Conservation (phyloP, 2,797 vertebrate genomes). For the Salmo trutta region DNA sequence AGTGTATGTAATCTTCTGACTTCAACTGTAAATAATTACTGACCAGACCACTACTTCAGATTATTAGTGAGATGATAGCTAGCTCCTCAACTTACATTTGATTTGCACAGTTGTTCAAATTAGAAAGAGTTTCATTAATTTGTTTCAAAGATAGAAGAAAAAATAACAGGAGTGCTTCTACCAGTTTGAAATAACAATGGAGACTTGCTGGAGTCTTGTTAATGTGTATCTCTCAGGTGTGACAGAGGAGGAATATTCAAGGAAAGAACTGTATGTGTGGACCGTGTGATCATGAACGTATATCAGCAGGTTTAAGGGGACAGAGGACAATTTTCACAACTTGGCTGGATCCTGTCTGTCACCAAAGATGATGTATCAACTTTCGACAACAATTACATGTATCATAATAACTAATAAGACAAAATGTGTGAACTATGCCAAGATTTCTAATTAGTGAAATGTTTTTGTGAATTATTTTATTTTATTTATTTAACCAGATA, state of each 20-base stretch:
- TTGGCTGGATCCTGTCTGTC: background rate
- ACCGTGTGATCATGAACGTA: background rate
- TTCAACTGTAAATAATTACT: background rate
- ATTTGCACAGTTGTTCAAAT: slow-evolving; percentile 78
- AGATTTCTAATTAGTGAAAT: too few species aligned
- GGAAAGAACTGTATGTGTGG: slow-evolving; percentile 31
- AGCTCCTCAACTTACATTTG: slow-evolving; percentile 69
- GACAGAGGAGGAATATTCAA: slow-evolving; percentile 52
- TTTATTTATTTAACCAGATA: too few species aligned
- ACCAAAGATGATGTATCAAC: background rate
- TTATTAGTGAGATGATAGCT: slow-evolving; percentile 55
- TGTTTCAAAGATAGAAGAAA: slow-evolving; percentile 73
- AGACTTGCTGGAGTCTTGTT: slow-evolving; percentile 59
- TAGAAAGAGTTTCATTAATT: slow-evolving; percentile 74
- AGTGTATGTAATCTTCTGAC: too few species aligned
- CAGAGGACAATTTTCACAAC: slow-evolving; percentile 13
- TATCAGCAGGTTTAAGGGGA: background rate
- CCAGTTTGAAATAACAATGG: slow-evolving; percentile 76
- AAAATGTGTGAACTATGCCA: too few species aligned
- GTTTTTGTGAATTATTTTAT: too few species aligned
- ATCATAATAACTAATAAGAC: too few species aligned
- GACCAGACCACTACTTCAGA: slow-evolving; percentile 39
- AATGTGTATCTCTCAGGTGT: slow-evolving; percentile 39
- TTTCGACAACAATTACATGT: background rate
- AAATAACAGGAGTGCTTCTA: slow-evolving; percentile 76